phyloP scores from a whole-genome alignment of 2,797 vertebrate genomes.

The Lateolabrax maculatus region DNA sequence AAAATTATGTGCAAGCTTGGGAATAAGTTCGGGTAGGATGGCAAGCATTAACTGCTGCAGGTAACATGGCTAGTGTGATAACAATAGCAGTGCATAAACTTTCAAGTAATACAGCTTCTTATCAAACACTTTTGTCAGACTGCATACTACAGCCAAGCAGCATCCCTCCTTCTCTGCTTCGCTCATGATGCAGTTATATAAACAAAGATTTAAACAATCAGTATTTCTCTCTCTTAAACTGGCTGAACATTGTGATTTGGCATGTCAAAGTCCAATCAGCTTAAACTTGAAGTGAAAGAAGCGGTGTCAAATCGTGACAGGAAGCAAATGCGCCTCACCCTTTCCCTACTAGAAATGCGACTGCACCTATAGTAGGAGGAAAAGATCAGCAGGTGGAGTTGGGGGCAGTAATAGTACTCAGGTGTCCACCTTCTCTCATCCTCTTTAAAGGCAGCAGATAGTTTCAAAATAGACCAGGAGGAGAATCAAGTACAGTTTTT shows the following conservation, averaged over 20 bases:
- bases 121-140: not conserved
- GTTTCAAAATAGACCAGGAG: not conserved
- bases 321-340: not conserved
- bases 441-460: not conserved
- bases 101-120: too few species aligned
- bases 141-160: not conserved
- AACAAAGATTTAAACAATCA: not conserved
- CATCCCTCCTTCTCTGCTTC: not conserved
- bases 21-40: not conserved
- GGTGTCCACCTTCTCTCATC: not conserved
- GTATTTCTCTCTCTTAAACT: not conserved
- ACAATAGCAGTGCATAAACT: not conserved
- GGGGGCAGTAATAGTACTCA: not conserved
- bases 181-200: not conserved
- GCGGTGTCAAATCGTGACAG: not conserved
- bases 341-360: not conserved
- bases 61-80: not conserved
- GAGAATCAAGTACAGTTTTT: not conserved
- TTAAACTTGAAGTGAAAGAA: constrained; percentile 2
- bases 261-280: not conserved
- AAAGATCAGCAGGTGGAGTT: not conserved
- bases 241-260: constrained; percentile 2
- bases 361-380: not conserved
- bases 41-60: not conserved
- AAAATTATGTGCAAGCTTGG: too few species aligned